phyloP scores from a whole-genome alignment of 2,797 vertebrate genomes.

The Pipistrellus pygmaeus region DNA sequence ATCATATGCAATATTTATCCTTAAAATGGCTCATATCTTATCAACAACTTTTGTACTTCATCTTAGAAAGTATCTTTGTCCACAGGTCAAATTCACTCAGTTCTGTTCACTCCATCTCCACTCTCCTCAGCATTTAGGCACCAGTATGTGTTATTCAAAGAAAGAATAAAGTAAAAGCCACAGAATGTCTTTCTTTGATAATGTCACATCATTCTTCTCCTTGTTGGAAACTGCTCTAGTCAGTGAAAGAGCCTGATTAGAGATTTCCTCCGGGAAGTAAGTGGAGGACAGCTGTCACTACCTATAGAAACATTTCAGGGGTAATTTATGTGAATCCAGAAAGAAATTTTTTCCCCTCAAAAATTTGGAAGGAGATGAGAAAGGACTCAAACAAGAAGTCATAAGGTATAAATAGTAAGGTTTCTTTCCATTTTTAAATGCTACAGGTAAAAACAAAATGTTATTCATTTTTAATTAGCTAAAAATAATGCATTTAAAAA shows the following conservation, averaged over 20 bases:
- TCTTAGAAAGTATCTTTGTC: neutral
- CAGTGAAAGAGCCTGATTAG: constrained; percentile 46
- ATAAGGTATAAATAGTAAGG: neutral
- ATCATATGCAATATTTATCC: neutral
- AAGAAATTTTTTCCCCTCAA: constrained; percentile 45
- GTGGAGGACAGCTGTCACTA: neutral
- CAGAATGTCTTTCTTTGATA: constrained; percentile 34
- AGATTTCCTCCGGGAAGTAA: constrained; percentile 46
- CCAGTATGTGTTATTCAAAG: neutral
- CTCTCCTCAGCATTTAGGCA: neutral
- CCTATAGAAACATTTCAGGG: constrained; percentile 24
- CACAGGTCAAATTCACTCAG: neutral
- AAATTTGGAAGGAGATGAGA: constrained; percentile 50
- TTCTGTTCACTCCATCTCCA: neutral
- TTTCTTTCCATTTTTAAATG: neutral
- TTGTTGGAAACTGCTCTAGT: constrained; percentile 17
- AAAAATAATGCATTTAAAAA: neutral
- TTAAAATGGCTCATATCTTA: neutral
- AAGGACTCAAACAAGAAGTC: neutral
- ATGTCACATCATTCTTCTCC: neutral
- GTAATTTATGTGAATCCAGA: constrained; percentile 52
- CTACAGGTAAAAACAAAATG: constrained; percentile 35
- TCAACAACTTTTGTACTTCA: neutral
- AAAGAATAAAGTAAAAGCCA: constrained; percentile 20
- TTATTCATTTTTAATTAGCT: neutral